These are phyloP conservation scores for Andrena cerasifolii DNA, from an alignment of 1,140 invertebrate genomes.

Conservation along the genomic window DNA sequence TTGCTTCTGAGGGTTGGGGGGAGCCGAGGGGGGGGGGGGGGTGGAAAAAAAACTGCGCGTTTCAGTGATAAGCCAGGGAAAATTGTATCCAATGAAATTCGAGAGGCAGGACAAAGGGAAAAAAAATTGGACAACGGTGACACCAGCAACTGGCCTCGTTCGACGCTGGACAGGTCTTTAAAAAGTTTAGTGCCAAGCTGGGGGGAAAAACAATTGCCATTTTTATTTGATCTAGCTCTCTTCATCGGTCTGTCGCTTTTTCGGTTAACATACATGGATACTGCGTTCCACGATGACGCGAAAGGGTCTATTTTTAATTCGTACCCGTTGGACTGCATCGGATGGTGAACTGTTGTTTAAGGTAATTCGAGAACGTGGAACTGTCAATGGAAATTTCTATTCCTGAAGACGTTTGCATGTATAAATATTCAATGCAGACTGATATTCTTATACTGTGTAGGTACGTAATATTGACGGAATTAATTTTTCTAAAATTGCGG, in stretches of 20 bases:
- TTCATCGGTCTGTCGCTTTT: neutral
- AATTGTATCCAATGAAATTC: slow-evolving; percentile 21
- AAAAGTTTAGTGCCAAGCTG: neutral
- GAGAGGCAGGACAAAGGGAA: neutral
- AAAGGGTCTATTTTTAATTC: neutral
- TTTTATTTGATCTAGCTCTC: neutral
- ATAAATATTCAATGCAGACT: too few relatives aligned
- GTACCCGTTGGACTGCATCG: neutral
- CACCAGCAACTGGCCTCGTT: neutral
- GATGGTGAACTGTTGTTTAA: neutral
- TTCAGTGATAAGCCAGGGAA: slow-evolving; percentile 19
- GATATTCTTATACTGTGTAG: too few relatives aligned
- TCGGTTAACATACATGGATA: neutral
- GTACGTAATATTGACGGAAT: too few relatives aligned
- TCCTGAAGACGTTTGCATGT: too few relatives aligned
- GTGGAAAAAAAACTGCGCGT: slow-evolving; percentile 18
- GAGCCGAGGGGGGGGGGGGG: too few relatives aligned
- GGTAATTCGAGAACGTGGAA: too few relatives aligned
- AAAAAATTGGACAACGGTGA: neutral
- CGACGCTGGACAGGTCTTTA: neutral
- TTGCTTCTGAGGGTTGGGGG: neutral
- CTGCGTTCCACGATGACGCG: neutral
- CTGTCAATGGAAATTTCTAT: too few relatives aligned
- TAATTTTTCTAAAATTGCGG: too few relatives aligned
- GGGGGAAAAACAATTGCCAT: slow-evolving; percentile 15